Conservation (phyloP, 2,797 vertebrate genomes). For the Gastrophryne carolinensis region DNA sequence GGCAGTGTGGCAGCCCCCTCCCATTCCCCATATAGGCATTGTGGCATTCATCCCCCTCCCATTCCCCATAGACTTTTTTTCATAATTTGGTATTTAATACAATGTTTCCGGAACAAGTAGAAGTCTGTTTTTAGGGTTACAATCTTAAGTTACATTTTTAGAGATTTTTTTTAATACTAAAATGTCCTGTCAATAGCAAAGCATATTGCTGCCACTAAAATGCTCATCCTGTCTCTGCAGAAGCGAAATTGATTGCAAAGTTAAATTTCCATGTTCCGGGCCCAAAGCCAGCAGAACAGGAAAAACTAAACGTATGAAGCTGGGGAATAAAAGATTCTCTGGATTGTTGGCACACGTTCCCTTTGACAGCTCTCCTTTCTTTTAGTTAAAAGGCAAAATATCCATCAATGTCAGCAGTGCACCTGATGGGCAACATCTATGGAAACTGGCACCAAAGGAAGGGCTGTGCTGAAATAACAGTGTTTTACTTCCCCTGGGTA, state of each 20-base stretch:
- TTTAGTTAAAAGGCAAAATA: not conserved
- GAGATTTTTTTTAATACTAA: not conserved
- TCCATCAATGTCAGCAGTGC: not conserved
- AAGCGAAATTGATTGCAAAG: not conserved
- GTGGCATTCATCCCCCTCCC: too few relatives aligned
- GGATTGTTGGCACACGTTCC: not conserved
- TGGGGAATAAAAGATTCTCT: not conserved
- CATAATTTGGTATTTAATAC: too few relatives aligned
- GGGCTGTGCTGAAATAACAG: too few relatives aligned
- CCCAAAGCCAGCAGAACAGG: not conserved
- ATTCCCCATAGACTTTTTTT: too few relatives aligned
- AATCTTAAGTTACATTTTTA: not conserved
- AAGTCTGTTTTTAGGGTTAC: too few relatives aligned
- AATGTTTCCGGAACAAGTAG: too few relatives aligned
- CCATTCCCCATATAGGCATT: too few relatives aligned
- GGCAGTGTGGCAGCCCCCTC: too few relatives aligned
- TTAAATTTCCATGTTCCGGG: conserved; percentile 3
- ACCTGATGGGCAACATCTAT: not conserved
- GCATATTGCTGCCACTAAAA: not conserved
- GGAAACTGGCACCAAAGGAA: not conserved
- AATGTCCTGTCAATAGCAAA: not conserved
- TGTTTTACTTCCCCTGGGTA: too few relatives aligned
- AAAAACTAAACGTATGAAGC: not conserved
- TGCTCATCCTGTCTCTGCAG: not conserved
- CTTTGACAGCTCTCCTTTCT: not conserved